A percentile compares a stretch with the other conserved stretches of the same genome.
phyloP scores from a whole-genome alignment of 2,888 invertebrate species.

The Dasypogon diadema region DNA sequence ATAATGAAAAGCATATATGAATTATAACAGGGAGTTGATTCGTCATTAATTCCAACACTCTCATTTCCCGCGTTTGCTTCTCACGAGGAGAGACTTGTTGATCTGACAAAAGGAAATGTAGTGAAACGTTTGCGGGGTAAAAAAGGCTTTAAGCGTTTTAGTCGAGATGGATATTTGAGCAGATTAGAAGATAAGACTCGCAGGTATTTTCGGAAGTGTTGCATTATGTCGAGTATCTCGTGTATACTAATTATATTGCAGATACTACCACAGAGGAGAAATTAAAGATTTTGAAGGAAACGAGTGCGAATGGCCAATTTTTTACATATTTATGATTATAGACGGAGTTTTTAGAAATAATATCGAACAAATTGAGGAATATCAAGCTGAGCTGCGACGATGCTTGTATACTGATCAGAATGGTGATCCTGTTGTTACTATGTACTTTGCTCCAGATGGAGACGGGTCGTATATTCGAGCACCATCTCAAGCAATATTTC shows the following conservation, averaged over 20 bases:
- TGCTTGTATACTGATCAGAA: slow-evolving; percentile 84
- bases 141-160: slow-evolving; percentile 94
- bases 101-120: slow-evolving; percentile 87
- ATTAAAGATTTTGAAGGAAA: slow-evolving; percentile 95
- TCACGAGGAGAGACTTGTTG: slow-evolving; percentile 91
- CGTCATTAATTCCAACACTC: slow-evolving; percentile 90
- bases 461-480: slow-evolving; percentile 67
- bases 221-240: no score
- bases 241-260: slow-evolving; percentile 58
- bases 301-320: slow-evolving; percentile 98
- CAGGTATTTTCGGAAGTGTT: slow-evolving; percentile 68
- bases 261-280: slow-evolving; percentile 91
- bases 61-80: slow-evolving; percentile 99
- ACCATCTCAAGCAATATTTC: slow-evolving; percentile 75
- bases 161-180: slow-evolving; percentile 93
- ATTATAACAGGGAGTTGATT: slow-evolving; percentile 85
- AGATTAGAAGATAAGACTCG: slow-evolving; percentile 84
- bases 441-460: slow-evolving; percentile 78
- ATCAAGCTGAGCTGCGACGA: slow-evolving; percentile 85
- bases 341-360: slow-evolving; percentile 92
- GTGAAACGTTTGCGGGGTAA: slow-evolving; percentile 84
- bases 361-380: slow-evolving; percentile 92
- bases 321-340: slow-evolving; percentile 95
- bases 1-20: no score
- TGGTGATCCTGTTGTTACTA: slow-evolving; percentile 93